Evolutionary conservation across 64 coral and sea anemone genomes (phyloP).

Genomic region (Platygyra sinensis): DNA sequence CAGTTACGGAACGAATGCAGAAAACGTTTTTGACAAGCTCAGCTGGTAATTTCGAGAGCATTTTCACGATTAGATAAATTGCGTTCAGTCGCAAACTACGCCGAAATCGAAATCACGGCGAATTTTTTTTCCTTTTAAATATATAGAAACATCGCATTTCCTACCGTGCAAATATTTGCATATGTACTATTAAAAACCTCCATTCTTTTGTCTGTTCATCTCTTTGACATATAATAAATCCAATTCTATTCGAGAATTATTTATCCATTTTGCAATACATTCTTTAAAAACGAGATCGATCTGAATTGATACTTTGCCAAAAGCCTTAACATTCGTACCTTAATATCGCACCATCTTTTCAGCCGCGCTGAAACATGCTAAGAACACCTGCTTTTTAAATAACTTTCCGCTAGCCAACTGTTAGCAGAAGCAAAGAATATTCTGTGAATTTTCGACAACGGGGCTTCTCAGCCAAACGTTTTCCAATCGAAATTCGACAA

Average conservation of each 20-base stretch:
- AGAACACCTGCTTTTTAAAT: neutral
- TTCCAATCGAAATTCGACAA: neutral
- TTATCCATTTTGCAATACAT: neutral
- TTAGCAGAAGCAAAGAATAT: neutral
- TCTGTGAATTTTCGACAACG: neutral
- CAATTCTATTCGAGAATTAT: neutral
- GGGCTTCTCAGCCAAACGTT: neutral
- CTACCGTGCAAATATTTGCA: conserved; percentile 1
- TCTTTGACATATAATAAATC: neutral
- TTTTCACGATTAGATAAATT: neutral
- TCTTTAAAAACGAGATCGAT: neutral
- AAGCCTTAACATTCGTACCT: too few species aligned
- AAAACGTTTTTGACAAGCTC: too few species aligned
- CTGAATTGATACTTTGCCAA: neutral
- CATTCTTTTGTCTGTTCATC: neutral
- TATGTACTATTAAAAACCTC: conserved; percentile 1
- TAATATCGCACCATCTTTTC: neutral
- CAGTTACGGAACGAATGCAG: too few species aligned
- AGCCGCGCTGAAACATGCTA: neutral
- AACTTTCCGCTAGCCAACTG: neutral
- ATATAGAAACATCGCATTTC: neutral
- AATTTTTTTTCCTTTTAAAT: neutral
- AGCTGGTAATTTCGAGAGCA: too few species aligned
- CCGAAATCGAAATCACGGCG: neutral
- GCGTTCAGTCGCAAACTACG: neutral